Evolutionary conservation across 2,888 invertebrate species (phyloP).

Genomic region (Neoascia interrupta): DNA sequence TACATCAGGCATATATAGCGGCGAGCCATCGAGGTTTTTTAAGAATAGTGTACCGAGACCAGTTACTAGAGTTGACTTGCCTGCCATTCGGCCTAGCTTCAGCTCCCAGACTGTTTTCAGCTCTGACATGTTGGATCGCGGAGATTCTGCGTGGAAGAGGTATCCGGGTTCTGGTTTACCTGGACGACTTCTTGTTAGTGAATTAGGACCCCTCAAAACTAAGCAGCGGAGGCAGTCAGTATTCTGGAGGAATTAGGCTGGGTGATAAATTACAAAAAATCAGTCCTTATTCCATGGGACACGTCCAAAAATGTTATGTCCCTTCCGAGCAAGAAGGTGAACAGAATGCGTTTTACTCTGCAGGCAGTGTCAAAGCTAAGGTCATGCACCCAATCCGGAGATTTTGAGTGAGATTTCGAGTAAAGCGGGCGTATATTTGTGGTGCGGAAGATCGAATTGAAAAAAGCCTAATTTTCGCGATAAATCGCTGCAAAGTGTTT

Average conservation of each 20-base stretch:
- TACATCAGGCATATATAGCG: neutral
- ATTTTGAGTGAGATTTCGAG: too few relatives aligned
- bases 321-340: neutral
- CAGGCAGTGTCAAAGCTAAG: neutral
- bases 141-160: neutral
- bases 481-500: too few relatives aligned
- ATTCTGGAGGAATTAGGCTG: neutral
- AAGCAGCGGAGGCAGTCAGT: neutral
- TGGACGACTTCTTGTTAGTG: neutral
- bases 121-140: too few relatives aligned
- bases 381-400: neutral
- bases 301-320: neutral
- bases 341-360: neutral
- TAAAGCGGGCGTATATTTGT: too few relatives aligned
- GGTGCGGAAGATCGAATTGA: too few relatives aligned
- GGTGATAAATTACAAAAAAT: neutral
- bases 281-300: too few relatives aligned
- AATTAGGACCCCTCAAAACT: neutral
- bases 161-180: too few relatives aligned
- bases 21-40: neutral
- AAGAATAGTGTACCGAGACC: slow-evolving; percentile 13
- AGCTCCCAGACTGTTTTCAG: neutral
- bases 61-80: neutral
- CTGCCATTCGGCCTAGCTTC: neutral
- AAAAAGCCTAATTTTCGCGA: too few relatives aligned